phyloP scores from a whole-genome alignment of 2,797 vertebrate genomes.

The Liasis olivaceus region DNA sequence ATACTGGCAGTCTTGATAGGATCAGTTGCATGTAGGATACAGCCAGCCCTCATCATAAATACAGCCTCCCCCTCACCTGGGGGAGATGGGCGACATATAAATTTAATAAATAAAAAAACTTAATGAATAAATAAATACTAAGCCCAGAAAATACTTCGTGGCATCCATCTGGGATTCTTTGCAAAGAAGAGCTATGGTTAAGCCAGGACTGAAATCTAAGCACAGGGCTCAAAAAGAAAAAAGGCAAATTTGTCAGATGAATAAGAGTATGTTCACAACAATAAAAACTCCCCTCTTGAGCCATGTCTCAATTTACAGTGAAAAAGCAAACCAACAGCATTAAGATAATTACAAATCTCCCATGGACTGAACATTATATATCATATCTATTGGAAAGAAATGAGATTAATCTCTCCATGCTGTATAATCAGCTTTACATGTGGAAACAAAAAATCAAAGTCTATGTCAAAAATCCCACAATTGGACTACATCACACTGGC shows the following conservation, averaged over 20 bases:
- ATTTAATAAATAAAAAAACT: too few species aligned
- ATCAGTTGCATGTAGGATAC: not conserved
- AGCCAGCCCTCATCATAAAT: not conserved
- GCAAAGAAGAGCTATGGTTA: slow-evolving; percentile 23
- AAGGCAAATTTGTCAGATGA: slow-evolving; percentile 36
- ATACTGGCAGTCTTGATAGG: not conserved
- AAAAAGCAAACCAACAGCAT: slow-evolving; percentile 59
- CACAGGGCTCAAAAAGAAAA: slow-evolving; percentile 15
- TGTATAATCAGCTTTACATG: not conserved
- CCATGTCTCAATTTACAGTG: slow-evolving; percentile 57
- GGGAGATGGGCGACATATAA: too few species aligned
- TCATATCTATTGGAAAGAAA: slow-evolving; percentile 56
- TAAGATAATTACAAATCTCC: slow-evolving; percentile 61
- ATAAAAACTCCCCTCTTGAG: slow-evolving; percentile 47
- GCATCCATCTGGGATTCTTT: slow-evolving; percentile 6
- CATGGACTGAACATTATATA: slow-evolving; percentile 47
- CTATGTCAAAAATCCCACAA: not conserved
- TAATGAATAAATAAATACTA: not conserved
- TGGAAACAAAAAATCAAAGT: not conserved
- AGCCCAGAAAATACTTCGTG: not conserved
- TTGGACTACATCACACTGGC: not conserved
- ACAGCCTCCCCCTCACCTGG: too few species aligned
- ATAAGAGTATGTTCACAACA: slow-evolving; percentile 52
- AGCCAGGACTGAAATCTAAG: slow-evolving; percentile 27
- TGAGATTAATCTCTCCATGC: slow-evolving; percentile 36